Base-by-base conservation (phyloP, 2,797 vertebrate species). In the Schizothorax lantsangensis region DNA sequence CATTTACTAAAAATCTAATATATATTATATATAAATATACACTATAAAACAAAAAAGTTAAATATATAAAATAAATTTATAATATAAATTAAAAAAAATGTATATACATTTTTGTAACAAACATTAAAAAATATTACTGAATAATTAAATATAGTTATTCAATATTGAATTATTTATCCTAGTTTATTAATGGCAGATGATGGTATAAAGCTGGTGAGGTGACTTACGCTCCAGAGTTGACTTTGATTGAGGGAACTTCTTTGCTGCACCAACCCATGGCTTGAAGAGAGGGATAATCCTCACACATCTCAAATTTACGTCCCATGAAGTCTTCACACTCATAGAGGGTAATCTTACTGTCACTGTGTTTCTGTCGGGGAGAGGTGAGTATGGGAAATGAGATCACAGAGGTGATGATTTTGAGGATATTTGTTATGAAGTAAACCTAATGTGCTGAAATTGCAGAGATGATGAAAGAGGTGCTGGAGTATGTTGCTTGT, bases 261-360 rank as follows among this genome's bases (percentile, higher is more conserved):
- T 98, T 98, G 95, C 95, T 97, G 93, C 96, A 96, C 98, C 98
- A 99, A 87, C 97, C 98, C 97, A 99, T 99, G 92, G 97, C 97
- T 94, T 98, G 97, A 91, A 99, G 95, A 2, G 98, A 99, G 83
- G 97, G 97, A 92, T 97, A 99, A 94, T 99, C 98, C 8, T 99
- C 97, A 1, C 94, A 97, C 91, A 99, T 94, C 94, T 99, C 98
- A 88, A 98, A 98, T 92, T 97, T 98, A 92, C 96, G 96, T 78
- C 97, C 97, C 93, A 98, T 97, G 95, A 99, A 99, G 93, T 98
- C 97, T 92, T 98, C 97, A 12, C 95, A 96, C 89, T 98, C 97
- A 2, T 97, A 99, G 87, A 99, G 92, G 88, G 95, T 97, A 94
- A 94, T 95, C 90, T 96, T 97, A 94, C 98, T 99, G 96, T 99